Evolutionary conservation across 64 coral and sea anemone genomes (phyloP).

Genomic region (Pocillopora verrucosa): DNA sequence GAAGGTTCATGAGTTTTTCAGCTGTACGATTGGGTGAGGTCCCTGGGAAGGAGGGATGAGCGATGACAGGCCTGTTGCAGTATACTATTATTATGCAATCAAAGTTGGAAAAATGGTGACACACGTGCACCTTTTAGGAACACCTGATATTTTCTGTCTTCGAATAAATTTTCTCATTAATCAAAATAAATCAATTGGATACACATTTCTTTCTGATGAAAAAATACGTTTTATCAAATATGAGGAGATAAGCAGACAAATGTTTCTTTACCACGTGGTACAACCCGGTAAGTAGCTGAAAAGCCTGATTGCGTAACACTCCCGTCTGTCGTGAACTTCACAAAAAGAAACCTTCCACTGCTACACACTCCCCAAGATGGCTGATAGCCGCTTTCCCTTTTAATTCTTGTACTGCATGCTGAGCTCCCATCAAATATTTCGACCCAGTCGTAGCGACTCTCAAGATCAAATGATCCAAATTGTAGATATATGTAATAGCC

Average conservation of each 20-base stretch:
- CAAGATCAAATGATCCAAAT: background rate
- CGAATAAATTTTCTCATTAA: too few species aligned
- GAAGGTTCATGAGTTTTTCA: too few species aligned
- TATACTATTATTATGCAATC: too few species aligned
- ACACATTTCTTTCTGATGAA: too few species aligned
- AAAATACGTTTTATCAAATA: too few species aligned
- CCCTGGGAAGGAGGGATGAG: too few species aligned
- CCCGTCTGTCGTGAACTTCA: background rate
- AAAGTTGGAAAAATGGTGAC: too few species aligned
- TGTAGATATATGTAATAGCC: conserved; percentile 1
- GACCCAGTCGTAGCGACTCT: background rate
- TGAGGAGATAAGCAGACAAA: background rate
- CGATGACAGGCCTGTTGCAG: too few species aligned
- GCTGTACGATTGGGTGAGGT: too few species aligned
- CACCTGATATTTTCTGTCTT: too few species aligned
- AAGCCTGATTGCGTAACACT: background rate
- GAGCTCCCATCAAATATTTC: conserved; percentile 1
- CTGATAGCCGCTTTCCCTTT: background rate
- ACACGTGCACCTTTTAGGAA: too few species aligned
- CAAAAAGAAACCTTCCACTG: background rate
- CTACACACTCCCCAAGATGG: background rate
- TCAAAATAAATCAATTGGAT: too few species aligned
- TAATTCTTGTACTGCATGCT: background rate
- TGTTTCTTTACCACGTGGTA: background rate
- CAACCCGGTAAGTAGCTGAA: background rate